Base-by-base conservation (phyloP, 2,797 vertebrate genomes). In the Muraenolepis orangiensis region DNA sequence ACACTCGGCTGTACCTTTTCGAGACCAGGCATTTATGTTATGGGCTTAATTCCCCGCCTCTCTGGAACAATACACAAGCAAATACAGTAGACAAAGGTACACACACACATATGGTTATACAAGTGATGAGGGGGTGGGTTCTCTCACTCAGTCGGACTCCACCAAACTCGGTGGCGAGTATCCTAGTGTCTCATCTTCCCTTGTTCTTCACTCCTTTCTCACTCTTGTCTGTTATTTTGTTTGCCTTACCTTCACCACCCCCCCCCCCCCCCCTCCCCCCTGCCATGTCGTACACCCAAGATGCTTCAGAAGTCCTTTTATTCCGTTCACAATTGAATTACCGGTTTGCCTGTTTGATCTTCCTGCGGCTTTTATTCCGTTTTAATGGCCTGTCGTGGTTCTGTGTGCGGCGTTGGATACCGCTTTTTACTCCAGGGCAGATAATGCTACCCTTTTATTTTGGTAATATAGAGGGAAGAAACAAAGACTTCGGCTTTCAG, bases 351-450 rank as follows among this genome's bases (percentile, higher is more conserved):
- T 16, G 26, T 73, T n/a, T 69, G n/a, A n/a, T 51, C 28, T 68
- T 30, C 7, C 4, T 42, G 66, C 18, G 13, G 51, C 72, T 69
- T 74, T 66, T 31, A 75, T 75, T 0, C 20, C 31, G 38, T 42
- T 76, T 32, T 29, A 28, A 28, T 67, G 18, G 29, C 18, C 34
- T 75, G 75, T 40, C 18, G 73, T 66, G 36, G 78, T 69, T 30
- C 51, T 38, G 70, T 77, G 40, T 7, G 40, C 6, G 18, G 51
- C 4, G 38, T 40, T 2, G 68, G 26, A 28, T 20, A 29, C 7
- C 2, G 14, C n/a, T n/a, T n/a, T n/a, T n/a, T n/a, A n/a, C n/a
- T n/a, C n/a, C n/a, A n/a, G n/a, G n/a, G n/a, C n/a, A n/a, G n/a
- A n/a, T n/a, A n/a, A n/a, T n/a, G n/a, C n/a, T n/a, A n/a, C n/a